Percentiles rank a stretch among this genome's conserved stretches.
phyloP scores from a whole-genome alignment of 2,797 vertebrate genomes.

The Tympanoctomys barrerae region DNA sequence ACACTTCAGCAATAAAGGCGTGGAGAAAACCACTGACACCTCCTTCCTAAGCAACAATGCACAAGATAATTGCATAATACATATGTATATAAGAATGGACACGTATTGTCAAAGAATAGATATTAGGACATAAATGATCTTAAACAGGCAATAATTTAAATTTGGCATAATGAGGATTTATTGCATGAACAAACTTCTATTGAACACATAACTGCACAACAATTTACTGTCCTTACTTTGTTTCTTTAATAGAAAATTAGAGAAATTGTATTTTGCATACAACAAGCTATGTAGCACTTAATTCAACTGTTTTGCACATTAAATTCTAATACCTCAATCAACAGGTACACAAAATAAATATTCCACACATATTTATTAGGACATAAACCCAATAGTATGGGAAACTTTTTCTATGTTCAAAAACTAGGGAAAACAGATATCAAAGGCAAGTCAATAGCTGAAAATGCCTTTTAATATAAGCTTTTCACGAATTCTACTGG shows the following conservation, averaged over 20 bases:
- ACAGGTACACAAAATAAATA: not conserved
- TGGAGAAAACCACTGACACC: conserved; percentile 99
- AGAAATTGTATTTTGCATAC: not conserved
- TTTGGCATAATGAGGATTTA: not conserved
- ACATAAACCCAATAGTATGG: not conserved
- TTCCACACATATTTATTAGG: not conserved
- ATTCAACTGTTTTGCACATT: not conserved
- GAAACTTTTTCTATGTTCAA: not conserved
- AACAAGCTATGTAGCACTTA: not conserved
- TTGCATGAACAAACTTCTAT: conserved; percentile 2
- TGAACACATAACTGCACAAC: not conserved
- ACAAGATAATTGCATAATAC: not conserved
- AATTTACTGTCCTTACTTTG: not conserved
- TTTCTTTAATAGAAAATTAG: not conserved
- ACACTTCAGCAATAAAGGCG: conserved; percentile 97
- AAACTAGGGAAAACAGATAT: conserved; percentile 23
- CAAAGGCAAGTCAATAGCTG: not conserved
- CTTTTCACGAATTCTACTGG: not conserved
- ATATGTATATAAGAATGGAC: not conserved
- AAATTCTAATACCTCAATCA: not conserved
- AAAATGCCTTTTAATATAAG: conserved; percentile 5
- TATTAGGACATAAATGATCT: not conserved
- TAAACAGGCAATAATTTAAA: not conserved
- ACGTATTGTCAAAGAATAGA: not conserved
- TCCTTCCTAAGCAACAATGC: conserved; percentile 91